These are phyloP conservation scores for Megalops cyprinoides DNA, from an alignment of 2,797 vertebrate genomes.

Conservation along the genomic window DNA sequence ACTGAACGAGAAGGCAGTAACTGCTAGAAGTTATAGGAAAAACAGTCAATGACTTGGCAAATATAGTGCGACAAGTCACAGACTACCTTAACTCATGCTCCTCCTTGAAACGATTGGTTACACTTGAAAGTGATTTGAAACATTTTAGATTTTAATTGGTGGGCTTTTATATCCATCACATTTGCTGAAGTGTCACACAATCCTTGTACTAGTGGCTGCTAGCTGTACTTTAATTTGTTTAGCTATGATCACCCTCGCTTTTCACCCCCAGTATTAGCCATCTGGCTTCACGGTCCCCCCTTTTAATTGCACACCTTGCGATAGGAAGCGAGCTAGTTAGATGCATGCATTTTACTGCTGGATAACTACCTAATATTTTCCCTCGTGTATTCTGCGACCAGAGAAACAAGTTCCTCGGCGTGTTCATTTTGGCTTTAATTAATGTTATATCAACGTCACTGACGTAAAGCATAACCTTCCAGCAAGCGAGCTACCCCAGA, in stretches of 20 bases:
- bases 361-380: background rate
- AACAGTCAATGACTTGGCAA: slow-evolving; percentile 44
- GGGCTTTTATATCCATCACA: slow-evolving; percentile 74
- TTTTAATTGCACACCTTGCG: slow-evolving; percentile 17
- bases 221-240: slow-evolving; percentile 20
- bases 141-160: slow-evolving; percentile 77
- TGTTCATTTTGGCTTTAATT: slow-evolving; percentile 51
- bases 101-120: slow-evolving; percentile 77
- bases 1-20: background rate
- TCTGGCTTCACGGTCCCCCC: background rate
- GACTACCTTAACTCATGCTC: slow-evolving; percentile 74
- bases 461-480: background rate
- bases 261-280: background rate
- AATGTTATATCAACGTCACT: slow-evolving; percentile 41
- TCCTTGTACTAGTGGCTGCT: background rate
- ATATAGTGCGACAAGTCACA: slow-evolving; percentile 35
- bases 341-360: background rate
- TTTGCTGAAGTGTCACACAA: slow-evolving; percentile 53
- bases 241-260: slow-evolving; percentile 15
- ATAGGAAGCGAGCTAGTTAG: background rate
- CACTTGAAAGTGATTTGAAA: slow-evolving; percentile 77
- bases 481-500: background rate
- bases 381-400: slow-evolving; percentile 1
- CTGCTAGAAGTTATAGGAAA: slow-evolving; percentile 21
- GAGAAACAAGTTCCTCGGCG: slow-evolving; percentile 42